Conservation (phyloP, 2,113 vertebrate species). For the Sceloporus tristichus region DNA sequence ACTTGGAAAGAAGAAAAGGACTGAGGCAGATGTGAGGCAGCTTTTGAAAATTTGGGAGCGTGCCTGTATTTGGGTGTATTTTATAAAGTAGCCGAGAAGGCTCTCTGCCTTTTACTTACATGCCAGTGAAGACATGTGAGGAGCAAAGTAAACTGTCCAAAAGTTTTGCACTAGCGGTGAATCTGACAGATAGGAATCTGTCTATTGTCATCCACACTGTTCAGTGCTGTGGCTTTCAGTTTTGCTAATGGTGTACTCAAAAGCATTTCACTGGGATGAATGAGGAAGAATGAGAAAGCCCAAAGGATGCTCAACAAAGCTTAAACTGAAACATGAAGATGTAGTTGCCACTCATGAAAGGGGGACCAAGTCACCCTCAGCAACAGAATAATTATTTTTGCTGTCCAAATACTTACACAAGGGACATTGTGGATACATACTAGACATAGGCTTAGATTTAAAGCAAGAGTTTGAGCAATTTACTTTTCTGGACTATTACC, state of each 20-base stretch:
- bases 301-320: too few species aligned
- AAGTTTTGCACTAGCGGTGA: constrained; percentile 38
- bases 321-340: too few species aligned
- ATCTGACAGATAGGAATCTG: background rate
- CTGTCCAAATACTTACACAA: too few species aligned
- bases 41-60: constrained; percentile 31
- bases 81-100: constrained; percentile 34
- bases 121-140: background rate
- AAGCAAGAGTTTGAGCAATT: too few species aligned
- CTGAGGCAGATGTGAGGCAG: constrained; percentile 50
- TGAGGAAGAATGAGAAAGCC: background rate
- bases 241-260: background rate
- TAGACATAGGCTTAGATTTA: too few species aligned
- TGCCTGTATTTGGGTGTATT: constrained; percentile 27
- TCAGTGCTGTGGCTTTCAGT: background rate
- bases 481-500: too few species aligned
- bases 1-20: constrained; percentile 17
- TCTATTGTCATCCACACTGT: background rate
- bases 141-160: constrained; percentile 12
- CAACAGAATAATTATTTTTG: too few species aligned
- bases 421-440: too few species aligned
- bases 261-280: background rate
- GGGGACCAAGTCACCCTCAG: too few species aligned
- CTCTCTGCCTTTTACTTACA: background rate
- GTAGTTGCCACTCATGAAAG: too few species aligned